A percentile compares a stretch with the other conserved stretches of the same genome.
These are phyloP conservation scores for Chrysolina americana DNA, from an alignment of 2,888 invertebrate species.

Conservation along the genomic window DNA sequence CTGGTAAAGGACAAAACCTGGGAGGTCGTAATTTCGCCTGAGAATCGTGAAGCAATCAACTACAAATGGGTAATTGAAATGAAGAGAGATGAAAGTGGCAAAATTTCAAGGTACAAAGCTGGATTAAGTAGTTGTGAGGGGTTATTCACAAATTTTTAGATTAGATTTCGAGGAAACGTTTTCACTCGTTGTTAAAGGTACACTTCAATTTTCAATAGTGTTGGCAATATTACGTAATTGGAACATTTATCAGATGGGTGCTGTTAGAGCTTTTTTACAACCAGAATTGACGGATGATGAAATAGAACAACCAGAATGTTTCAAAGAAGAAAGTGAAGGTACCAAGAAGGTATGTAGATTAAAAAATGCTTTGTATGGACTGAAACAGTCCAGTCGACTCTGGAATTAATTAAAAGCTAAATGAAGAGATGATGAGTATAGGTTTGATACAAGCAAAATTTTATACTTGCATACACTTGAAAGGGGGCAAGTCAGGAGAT, in stretches of 20 bases:
- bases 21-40: slow-evolving; percentile 29
- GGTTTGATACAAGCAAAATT: background rate
- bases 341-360: slow-evolving; percentile 11
- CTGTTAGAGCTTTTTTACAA: slow-evolving; percentile 23
- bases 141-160: slow-evolving; percentile 30
- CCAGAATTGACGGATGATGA: background rate
- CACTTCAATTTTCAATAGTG: slow-evolving; percentile 31
- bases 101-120: slow-evolving; percentile 35
- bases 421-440: background rate
- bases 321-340: background rate
- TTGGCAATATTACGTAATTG: slow-evolving; percentile 18
- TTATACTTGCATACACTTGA: background rate
- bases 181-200: slow-evolving; percentile 33
- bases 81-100: slow-evolving; percentile 26
- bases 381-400: slow-evolving; percentile 20
- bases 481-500: background rate
- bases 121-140: slow-evolving; percentile 33
- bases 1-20: slow-evolving; percentile 34
- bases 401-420: slow-evolving; percentile 6
- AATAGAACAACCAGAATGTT: slow-evolving; percentile 21
- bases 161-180: slow-evolving; percentile 35
- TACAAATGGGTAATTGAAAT: slow-evolving; percentile 37
- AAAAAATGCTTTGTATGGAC: slow-evolving; percentile 14
- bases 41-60: slow-evolving; percentile 10
- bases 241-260: slow-evolving; percentile 33